phyloP scores from a whole-genome alignment of 2,797 vertebrate species.

The Diplodus puntazzo region DNA sequence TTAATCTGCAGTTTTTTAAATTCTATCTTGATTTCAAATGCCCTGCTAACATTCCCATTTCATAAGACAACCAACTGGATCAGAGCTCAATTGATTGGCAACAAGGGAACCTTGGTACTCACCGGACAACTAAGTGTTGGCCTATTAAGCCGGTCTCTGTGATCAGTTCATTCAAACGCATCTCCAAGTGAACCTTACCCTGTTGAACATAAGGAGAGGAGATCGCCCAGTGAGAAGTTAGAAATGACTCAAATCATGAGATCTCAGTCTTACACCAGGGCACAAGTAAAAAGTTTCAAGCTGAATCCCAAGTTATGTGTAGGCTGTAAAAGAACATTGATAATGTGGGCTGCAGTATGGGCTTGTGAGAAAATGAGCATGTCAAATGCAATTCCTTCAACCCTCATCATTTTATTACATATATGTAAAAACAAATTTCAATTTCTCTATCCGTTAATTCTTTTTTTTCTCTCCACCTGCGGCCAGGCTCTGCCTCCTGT shows the following conservation, averaged over 20 bases:
- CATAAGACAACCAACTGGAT: conserved; percentile 6
- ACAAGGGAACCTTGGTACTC: conserved; percentile 77
- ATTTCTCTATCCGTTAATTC: no score
- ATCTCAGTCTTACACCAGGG: conserved; percentile 5
- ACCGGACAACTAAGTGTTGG: conserved; percentile 96
- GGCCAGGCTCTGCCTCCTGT: conserved; percentile 9
- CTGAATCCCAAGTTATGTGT: conserved; percentile 7
- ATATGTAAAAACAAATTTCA: neutral
- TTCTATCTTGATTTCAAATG: neutral
- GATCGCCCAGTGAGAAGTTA: conserved; percentile 20
- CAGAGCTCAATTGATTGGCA: neutral
- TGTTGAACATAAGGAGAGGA: conserved; percentile 69
- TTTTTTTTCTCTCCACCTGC: neutral
- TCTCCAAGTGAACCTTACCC: conserved; percentile 98
- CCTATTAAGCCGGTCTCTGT: conserved; percentile 94
- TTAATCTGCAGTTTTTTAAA: conserved; percentile 16
- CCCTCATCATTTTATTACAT: neutral
- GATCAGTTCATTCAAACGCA: conserved; percentile 97
- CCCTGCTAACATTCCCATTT: conserved; percentile 2
- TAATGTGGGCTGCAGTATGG: conserved; percentile 13
- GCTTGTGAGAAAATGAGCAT: conserved; percentile 14
- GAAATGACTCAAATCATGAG: conserved; percentile 32
- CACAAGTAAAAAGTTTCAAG: conserved; percentile 16
- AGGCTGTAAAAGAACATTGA: conserved; percentile 22
- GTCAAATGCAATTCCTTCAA: conserved; percentile 11